Conservation (phyloP, 2,888 invertebrate genomes). For the Clusia tigrina region DNA sequence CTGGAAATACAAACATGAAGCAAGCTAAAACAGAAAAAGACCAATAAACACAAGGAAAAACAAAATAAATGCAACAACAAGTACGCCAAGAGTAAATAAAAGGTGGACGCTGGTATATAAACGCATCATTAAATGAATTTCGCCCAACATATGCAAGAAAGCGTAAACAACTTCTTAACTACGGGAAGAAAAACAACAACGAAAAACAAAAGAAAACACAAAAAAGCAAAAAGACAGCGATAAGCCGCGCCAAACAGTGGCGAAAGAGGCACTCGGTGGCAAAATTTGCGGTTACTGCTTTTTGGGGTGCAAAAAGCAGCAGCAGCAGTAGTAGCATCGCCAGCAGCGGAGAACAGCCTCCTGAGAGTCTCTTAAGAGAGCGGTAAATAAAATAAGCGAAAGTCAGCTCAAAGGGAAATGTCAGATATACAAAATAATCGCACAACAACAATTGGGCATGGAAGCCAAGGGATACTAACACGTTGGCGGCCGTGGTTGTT, state of each 20-base stretch:
- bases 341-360: background rate
- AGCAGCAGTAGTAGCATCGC: background rate
- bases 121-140: slow-evolving; percentile 47
- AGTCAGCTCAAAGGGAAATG: background rate
- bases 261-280: background rate
- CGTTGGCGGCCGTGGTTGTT: slow-evolving; percentile 7
- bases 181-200: slow-evolving; percentile 16
- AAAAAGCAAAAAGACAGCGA: slow-evolving; percentile 15
- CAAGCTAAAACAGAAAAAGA: background rate
- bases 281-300: too few species aligned
- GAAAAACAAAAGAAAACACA: slow-evolving; percentile 30
- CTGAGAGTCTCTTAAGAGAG: background rate
- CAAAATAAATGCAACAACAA: background rate
- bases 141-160: slow-evolving; percentile 50
- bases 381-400: too few species aligned
- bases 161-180: slow-evolving; percentile 48
- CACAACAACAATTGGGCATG: too few species aligned
- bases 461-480: background rate
- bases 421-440: background rate
- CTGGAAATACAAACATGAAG: background rate
- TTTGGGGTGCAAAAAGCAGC: background rate
- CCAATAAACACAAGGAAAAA: background rate
- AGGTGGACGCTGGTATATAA: slow-evolving; percentile 2
- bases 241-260: background rate
- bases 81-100: background rate